Evolutionary conservation across 2,113 vertebrate genomes (phyloP), one percentile per base, ranked within the genome.

Genomic region (Columba janthina): DNA sequence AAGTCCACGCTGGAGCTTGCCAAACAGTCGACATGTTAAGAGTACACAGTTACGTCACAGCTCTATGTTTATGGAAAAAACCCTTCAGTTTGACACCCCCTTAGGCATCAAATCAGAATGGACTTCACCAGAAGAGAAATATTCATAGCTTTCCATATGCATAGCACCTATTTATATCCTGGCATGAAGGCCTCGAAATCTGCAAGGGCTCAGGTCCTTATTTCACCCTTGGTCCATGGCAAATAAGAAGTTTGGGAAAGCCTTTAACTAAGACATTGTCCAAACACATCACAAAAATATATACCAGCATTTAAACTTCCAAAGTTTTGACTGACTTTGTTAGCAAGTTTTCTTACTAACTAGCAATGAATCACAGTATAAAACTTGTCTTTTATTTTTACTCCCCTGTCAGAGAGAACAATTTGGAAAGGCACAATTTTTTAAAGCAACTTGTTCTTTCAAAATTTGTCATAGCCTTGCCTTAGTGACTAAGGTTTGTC

Each of bases 41-140:
- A 58, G 84, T 64, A 78, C 64, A 42, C 56, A 78, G 11, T 67
- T 69, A 88, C 3, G 0, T 86, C 94, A 93, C 58, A 70, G 60
- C 64, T 60, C 74, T 42, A 0, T 94, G 96, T 93, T 97, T 96
- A 94, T 93, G 85, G 94, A 78, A 96, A 94, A 88, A 71, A 3
- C 4, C 44, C 44, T 24, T 51, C 77, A 88, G 85, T 94, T 82
- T 95, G 93, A 94, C 93, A 91, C 44, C 36, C 72, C 56, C 29
- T 87, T 83, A 64, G 83, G 80, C 80, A 86, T 81, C 92, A 92
- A 96, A 94, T 88, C 70, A 88, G 70, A 85, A 91, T 46, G 56
- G 54, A 15, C 60, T 85, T 82, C 1, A 9, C 51, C 62, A 36
- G 54, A 36, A 51, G 31, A 90, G 53, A 83, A 87, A 51, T 65